These are phyloP conservation scores for Agrochola macilenta DNA, from an alignment of 2,888 invertebrate species.

Conservation along the genomic window DNA sequence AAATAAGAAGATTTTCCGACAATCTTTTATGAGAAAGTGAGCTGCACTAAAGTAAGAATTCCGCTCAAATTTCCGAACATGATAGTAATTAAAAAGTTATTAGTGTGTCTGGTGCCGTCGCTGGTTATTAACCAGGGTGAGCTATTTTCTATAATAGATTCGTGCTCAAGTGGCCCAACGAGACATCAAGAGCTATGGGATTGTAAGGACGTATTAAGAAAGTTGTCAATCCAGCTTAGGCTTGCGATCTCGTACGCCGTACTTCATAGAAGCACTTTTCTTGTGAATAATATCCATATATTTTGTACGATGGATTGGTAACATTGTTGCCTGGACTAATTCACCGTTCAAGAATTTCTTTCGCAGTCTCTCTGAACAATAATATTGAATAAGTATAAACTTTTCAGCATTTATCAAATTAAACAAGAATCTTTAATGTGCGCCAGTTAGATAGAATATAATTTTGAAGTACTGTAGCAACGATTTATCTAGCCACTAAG, in stretches of 20 bases:
- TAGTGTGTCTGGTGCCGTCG: constrained; percentile 4
- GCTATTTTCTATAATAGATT: constrained; percentile 53
- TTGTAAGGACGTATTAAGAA: constrained; percentile 70
- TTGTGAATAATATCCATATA: constrained; percentile 71
- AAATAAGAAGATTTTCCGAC: constrained; percentile 32
- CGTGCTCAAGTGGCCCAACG: constrained; percentile 37
- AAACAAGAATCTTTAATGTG: constrained; percentile 61
- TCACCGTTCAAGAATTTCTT: constrained; percentile 57
- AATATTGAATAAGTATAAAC: constrained; percentile 47
- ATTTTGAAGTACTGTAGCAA: constrained; percentile 25
- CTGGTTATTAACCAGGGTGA: constrained; percentile 12
- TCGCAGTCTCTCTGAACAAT: constrained; percentile 47
- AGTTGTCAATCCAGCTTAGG: constrained; percentile 75
- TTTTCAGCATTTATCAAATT: constrained; percentile 59
- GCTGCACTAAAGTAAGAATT: not conserved
- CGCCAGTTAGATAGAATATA: constrained; percentile 15
- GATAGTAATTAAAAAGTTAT: constrained; percentile 24
- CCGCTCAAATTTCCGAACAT: not conserved
- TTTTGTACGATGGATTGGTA: constrained; percentile 73
- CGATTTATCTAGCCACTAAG: constrained; percentile 30
- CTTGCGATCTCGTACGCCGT: constrained; percentile 68
- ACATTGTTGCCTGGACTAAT: constrained; percentile 65
- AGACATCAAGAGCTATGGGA: constrained; percentile 42
- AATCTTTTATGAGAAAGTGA: constrained; percentile 12
- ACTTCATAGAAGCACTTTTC: constrained; percentile 77